Base-by-base conservation (phyloP, 2,797 vertebrate species). In the Pteronotus mesoamericanus region DNA sequence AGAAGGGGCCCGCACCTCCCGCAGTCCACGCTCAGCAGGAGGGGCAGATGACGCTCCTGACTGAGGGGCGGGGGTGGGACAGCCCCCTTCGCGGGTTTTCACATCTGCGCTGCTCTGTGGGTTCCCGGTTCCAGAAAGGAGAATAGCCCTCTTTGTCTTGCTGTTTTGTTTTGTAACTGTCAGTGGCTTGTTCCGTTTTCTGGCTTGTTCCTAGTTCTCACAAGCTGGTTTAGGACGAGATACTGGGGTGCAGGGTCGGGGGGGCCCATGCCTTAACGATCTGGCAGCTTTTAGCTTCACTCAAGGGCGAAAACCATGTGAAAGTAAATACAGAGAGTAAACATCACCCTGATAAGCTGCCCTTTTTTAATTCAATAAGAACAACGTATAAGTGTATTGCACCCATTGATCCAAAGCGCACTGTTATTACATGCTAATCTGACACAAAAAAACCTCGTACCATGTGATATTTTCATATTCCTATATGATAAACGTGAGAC, bases 141-240 rank as follows among this genome's bases (percentile, higher is more conserved):
- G 86, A 96, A 92, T 46, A 84, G 46, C 51, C 29, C 42, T 93
- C 69, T 96, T 94, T 95, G 94, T 91, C 79, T 22, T 6, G 14
- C 39, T 8, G 10, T 59, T 90, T 87, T 74, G 0, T 85, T 86
- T 93, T 66, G 21, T 77, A 78, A 18, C 0, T 1, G 57, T 68
- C 79, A 79, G 64, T 0, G 0, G 74, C 34, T 59, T 42, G 74
- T 71, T 88, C 71, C 2, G 2, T 88, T 82, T 90, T 61, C 82
- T 8, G 26, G 69, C 48, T n/a, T 39, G 32, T 22, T n/a, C 75
- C 64, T 46, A 18, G 55, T 37, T 85, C 77, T 87, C n/a, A 42
- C 11, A 26, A n/a, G n/a, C 48, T 19, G 51, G 44, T 5, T 6
- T 75, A 10, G 24, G 68, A 24, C 5, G 34, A 64, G 69, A 71